Evolutionary conservation across 2,797 vertebrate species (phyloP), one percentile per base, ranked within the genome.

Genomic region (Dromococcyx pavoninus): DNA sequence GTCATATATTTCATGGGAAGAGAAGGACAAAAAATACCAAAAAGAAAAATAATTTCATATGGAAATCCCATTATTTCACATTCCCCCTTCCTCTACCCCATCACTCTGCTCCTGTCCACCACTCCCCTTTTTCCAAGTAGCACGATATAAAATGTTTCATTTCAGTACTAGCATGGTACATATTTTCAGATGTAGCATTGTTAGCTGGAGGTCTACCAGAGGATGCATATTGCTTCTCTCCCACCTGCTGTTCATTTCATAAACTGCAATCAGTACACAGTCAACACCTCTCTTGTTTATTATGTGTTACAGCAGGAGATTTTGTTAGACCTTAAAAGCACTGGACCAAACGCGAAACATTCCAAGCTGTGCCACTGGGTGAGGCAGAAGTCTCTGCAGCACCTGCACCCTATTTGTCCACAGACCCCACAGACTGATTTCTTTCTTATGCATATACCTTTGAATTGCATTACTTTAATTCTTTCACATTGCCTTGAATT

Each of bases 191-290:
- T 41, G 33, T 57, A 85, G 89, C 57, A 44, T 82, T 91, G 81
- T 88, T 87, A 75, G 69, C 84, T 91, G 95, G 75, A 92, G 87
- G 43, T 83, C 67, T 85, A 25, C 19, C 48, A 69, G 88, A 94
- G 70, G 82, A 97, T 97, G 84, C 93, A 66, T 86, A 73, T 85
- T 83, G 87, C 95, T 97, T 77, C 93, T 95, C 95, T 91, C 86
- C 96, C 97, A 96, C 97, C 97, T 97, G 96, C 96, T 96, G 97
- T 97, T 95, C 86, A 95, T 69, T 95, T 94, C 93, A 96, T 76
- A 92, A 96, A 97, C 79, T 96, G 96, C 97, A 97, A 93, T 91
- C 90, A 58, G 33, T 72, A 91, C 93, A 81, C 86, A 94, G 89
- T 83, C 91, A 95, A 94, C 94, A 95, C 83, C 76, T 92, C 81